A percentile compares a stretch with the other conserved stretches of the same genome.
Evolutionary conservation across 2,113 vertebrate species (phyloP).

Genomic region (Centropus bengalensis): DNA sequence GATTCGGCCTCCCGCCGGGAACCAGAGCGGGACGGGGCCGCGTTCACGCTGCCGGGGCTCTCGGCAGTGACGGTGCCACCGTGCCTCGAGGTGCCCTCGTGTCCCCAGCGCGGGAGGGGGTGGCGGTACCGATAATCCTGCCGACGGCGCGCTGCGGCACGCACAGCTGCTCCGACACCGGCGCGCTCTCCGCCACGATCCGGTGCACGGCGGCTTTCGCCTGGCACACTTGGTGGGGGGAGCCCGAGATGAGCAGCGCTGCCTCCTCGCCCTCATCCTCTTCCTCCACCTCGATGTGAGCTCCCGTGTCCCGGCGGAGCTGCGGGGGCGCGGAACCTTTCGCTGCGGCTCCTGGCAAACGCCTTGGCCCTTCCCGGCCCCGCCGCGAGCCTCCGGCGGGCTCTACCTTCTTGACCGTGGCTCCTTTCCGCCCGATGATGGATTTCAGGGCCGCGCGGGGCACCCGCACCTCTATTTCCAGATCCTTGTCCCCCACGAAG

Average conservation of each 20-base stretch:
- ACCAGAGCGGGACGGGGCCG: too few species aligned
- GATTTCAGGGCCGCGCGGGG: slow-evolving; percentile 54
- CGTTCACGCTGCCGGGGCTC: too few species aligned
- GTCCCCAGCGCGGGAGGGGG: too few species aligned
- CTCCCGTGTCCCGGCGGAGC: slow-evolving; percentile 83
- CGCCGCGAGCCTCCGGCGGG: neutral
- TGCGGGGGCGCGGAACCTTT: slow-evolving; percentile 16
- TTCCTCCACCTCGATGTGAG: slow-evolving; percentile 71
- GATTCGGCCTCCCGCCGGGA: neutral
- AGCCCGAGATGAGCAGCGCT: slow-evolving; percentile 84
- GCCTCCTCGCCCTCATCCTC: slow-evolving; percentile 58
- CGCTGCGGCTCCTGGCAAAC: too few species aligned
- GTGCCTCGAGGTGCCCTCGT: too few species aligned
- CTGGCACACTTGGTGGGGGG: slow-evolving; percentile 80
- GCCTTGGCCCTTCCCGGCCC: too few species aligned
- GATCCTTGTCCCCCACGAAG: slow-evolving; percentile 62
- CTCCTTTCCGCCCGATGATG: slow-evolving; percentile 72
- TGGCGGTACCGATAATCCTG: slow-evolving; percentile 87
- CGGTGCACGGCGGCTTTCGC: slow-evolving; percentile 83
- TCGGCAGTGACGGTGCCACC: too few species aligned
- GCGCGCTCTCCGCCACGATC: slow-evolving; percentile 77
- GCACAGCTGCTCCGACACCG: slow-evolving; percentile 76
- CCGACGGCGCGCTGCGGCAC: slow-evolving; percentile 86
- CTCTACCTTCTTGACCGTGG: slow-evolving; percentile 63
- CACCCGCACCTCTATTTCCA: slow-evolving; percentile 59